These are phyloP conservation scores for Calliopum simillimum DNA, from an alignment of 2,888 invertebrate species.

Conservation along the genomic window DNA sequence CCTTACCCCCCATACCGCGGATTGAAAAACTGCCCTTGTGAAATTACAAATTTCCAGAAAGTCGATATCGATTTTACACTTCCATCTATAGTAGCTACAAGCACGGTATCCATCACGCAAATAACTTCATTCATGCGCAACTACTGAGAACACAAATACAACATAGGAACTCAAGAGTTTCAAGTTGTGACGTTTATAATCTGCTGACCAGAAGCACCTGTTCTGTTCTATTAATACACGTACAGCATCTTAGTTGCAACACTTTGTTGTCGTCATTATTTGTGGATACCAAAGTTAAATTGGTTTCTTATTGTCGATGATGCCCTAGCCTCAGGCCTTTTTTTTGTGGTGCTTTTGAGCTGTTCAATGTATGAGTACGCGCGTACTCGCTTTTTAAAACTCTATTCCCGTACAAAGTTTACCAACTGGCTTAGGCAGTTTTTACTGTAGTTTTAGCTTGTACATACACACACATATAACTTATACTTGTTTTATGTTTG, in stretches of 20 bases:
- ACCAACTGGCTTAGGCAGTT: constrained; percentile 1
- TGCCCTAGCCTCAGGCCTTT: constrained; percentile 22
- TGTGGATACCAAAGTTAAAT: too few relatives aligned
- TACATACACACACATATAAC: too few relatives aligned
- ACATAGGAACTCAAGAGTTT: too few relatives aligned
- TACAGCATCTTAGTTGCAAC: background rate
- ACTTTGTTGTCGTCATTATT: background rate
- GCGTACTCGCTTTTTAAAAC: constrained; percentile 6
- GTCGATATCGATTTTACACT: too few relatives aligned
- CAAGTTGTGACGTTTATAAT: background rate
- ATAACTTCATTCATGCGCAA: constrained; percentile 31
- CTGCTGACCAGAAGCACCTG: constrained; percentile 31
- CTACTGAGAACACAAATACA: background rate
- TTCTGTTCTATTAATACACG: constrained; percentile 22
- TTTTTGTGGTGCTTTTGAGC: background rate
- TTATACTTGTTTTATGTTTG: too few relatives aligned
- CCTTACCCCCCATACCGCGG: too few relatives aligned
- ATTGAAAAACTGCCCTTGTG: too few relatives aligned
- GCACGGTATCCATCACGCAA: constrained; percentile 28
- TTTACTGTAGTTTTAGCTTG: background rate
- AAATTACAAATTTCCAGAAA: too few relatives aligned
- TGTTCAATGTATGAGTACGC: constrained; percentile 18
- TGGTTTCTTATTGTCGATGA: constrained; percentile 1
- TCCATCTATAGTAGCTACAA: too few relatives aligned
- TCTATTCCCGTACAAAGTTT: background rate